These are phyloP conservation scores for Mayetiola destructor DNA, from an alignment of 2,888 invertebrate genomes.

Conservation along the genomic window DNA sequence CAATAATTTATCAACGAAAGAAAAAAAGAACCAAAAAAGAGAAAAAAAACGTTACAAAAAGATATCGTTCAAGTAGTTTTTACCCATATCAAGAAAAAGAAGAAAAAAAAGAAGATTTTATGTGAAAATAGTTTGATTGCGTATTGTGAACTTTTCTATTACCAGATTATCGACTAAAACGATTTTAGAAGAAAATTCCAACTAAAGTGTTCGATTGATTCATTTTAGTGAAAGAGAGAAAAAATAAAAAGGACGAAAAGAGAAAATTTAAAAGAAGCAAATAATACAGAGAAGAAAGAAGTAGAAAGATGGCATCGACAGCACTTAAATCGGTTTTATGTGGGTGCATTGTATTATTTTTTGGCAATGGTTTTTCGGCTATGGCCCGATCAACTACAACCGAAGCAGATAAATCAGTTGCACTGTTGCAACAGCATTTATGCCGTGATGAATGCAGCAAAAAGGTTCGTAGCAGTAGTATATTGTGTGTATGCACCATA, in stretches of 20 bases:
- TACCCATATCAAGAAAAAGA: not conserved
- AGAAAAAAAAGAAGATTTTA: too few species aligned
- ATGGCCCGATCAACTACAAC: not conserved
- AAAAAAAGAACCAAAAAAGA: not conserved
- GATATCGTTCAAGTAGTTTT: not conserved
- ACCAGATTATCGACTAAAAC: not conserved
- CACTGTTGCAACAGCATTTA: slow-evolving; percentile 11
- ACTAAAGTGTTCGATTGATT: not conserved
- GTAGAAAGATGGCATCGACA: slow-evolving; percentile 1
- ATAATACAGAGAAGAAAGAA: not conserved
- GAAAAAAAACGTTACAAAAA: not conserved
- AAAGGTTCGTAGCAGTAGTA: slow-evolving; percentile 1
- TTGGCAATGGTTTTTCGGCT: not conserved
- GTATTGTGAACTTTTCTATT: not conserved
- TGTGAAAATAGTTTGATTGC: not conserved
- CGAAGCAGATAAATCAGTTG: slow-evolving; percentile 12
- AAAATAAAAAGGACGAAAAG: not conserved
- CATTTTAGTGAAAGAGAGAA: not conserved
- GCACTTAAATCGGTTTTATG: slow-evolving; percentile 5
- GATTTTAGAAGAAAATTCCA: not conserved
- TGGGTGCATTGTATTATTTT: slow-evolving; percentile 5
- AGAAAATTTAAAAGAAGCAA: too few species aligned
- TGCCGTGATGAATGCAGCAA: slow-evolving; percentile 13
- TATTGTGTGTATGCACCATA: too few species aligned
- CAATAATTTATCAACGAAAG: not conserved